These are phyloP conservation scores for Crotalus helleri DNA, from an alignment of 2,113 vertebrate species.

Conservation along the genomic window DNA sequence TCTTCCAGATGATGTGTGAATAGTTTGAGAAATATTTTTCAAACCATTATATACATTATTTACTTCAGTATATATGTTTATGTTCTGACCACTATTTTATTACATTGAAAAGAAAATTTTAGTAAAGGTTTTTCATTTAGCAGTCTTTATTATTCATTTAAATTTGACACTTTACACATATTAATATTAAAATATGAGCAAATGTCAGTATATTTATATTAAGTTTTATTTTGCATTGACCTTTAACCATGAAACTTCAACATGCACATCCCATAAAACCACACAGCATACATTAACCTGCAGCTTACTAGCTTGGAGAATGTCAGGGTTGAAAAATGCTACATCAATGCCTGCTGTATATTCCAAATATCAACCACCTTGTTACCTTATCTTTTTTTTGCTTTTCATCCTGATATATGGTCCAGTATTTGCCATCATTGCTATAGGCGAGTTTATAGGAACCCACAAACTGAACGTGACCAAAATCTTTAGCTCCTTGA, in stretches of 20 bases:
- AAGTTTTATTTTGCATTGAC: conserved; percentile 29
- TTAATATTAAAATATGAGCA: conserved; percentile 1
- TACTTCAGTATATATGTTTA: not conserved
- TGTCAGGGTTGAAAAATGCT: not conserved
- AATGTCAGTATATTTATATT: conserved; percentile 14
- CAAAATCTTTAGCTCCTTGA: conserved; percentile 98
- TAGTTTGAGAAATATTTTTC: not conserved
- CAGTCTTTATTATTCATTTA: not conserved
- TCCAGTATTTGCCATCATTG: conserved; percentile 89
- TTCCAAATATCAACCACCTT: not conserved
- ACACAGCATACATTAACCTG: not conserved
- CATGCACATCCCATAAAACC: not conserved
- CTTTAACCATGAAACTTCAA: not conserved
- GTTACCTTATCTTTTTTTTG: conserved; percentile 90
- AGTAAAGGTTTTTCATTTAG: not conserved
- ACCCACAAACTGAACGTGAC: conserved; percentile 95
- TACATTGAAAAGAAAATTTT: not conserved
- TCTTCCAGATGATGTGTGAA: not conserved
- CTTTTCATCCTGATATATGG: conserved; percentile 92
- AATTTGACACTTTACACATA: conserved; percentile 23
- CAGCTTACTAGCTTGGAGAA: not conserved
- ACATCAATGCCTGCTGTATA: not conserved
- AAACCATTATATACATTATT: not conserved
- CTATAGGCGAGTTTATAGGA: conserved; percentile 97
- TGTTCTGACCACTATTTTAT: not conserved